A percentile compares a stretch with the other conserved stretches of the same genome.
Conservation (phyloP, 2,113 vertebrate genomes). For the Bubo blakistoni region DNA sequence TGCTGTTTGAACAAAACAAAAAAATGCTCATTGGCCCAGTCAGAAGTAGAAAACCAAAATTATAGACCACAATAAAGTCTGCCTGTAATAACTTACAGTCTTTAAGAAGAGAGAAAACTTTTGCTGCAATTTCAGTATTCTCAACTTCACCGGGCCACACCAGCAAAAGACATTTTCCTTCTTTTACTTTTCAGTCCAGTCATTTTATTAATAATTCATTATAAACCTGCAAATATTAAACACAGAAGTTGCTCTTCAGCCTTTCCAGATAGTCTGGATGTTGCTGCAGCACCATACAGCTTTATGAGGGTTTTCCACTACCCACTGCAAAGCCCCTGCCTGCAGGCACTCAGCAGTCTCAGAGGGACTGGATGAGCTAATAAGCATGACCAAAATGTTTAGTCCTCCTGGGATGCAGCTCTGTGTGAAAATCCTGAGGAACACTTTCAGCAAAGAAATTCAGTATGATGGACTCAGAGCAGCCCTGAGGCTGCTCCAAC, state of each 20-base stretch:
- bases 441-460: neutral
- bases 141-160: neutral
- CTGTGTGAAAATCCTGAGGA: neutral
- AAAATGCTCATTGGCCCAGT: constrained; percentile 31
- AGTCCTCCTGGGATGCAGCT: neutral
- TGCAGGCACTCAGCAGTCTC: neutral
- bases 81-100: constrained; percentile 37
- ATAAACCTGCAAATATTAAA: neutral
- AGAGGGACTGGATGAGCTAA: neutral
- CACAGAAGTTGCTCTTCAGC: neutral
- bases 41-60: constrained; percentile 55
- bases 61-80: constrained; percentile 43
- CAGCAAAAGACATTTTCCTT: neutral
- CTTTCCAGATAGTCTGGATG: neutral
- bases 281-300: neutral
- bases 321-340: neutral
- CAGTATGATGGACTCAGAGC: neutral
- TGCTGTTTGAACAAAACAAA: constrained; percentile 46
- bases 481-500: neutral
- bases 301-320: neutral
- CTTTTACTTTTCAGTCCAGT: neutral
- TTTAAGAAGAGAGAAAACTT: constrained; percentile 35
- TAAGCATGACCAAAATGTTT: neutral
- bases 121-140: constrained; percentile 13
- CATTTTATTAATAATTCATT: neutral